Evolutionary conservation across 2,888 invertebrate genomes (phyloP), one percentile per base, ranked within the genome.

Genomic region (Steromphala cineraria): DNA sequence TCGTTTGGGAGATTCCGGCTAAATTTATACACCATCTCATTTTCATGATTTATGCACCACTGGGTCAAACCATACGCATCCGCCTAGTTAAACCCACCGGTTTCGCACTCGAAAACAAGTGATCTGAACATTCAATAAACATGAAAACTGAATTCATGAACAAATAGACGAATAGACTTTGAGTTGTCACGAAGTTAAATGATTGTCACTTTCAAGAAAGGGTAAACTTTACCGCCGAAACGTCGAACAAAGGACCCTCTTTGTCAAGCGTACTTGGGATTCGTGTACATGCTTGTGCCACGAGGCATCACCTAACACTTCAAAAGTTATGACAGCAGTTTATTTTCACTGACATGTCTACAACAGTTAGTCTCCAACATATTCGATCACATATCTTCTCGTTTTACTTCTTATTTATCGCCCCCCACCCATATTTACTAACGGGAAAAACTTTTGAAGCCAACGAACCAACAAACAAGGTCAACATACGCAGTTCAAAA

Each of bases 21-120:
- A 67, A 79, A 79, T 79, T 53, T 79, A 74, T 52, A 71, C 71
- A 71, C 71, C 71, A 40, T 74, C 81, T 81, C 75, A 79, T 81
- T 81, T 79, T 81, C 67, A 74, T 81, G 75, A 81, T 81, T 75
- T 81, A 81, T 81, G 78, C 81, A 81, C 53, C 71, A 79, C 55
- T 79, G 79, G 79, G 79, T 71, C 79, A 79, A 31, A 79, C 36
- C 46, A 67, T 21, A 76, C 36, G 55, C 55, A 76, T 76, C 76
- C 76, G 76, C 76, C 55, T 53, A 71, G 71, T 28, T 28, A 71
- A 36, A 36, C 36, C 71, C 71, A 36, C 31, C 36, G 15, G 40
- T 71, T 71, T 40, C 19, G 71, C 17, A 71, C 31, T 36, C 31
- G 71, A 71, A 10, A 71, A 31, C 36, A 31, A 31, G 36, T 36